phyloP scores from a whole-genome alignment of 2,888 invertebrate genomes.

The Chrysolina americana region DNA sequence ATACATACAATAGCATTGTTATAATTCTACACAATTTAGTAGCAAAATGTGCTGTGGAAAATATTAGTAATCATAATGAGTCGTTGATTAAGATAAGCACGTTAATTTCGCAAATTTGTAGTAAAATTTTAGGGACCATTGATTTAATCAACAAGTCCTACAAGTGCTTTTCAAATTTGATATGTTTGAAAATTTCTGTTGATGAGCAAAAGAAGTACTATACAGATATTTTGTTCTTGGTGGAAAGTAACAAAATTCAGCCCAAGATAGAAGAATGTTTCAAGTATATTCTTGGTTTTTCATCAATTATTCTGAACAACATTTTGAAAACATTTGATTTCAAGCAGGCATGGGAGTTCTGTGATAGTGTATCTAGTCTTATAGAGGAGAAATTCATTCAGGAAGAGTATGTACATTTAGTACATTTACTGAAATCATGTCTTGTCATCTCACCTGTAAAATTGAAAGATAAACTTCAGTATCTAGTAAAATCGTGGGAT shows the following conservation, averaged over 20 bases:
- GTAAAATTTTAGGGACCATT: conserved; percentile 24
- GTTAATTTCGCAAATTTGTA: conserved; percentile 33
- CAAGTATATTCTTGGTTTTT: conserved; percentile 35
- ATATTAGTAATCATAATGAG: conserved; percentile 19
- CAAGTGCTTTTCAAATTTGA: conserved; percentile 34
- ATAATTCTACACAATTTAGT: conserved; percentile 38
- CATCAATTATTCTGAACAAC: conserved; percentile 37
- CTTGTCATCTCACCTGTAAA: conserved; percentile 39
- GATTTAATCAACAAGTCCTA: conserved; percentile 30
- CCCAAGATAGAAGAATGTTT: conserved; percentile 31
- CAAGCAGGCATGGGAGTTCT: conserved; percentile 37
- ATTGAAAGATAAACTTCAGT: conserved; percentile 28
- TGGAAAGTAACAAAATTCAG: conserved; percentile 1
- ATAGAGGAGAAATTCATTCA: conserved; percentile 28
- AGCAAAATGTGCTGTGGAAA: conserved; percentile 18
- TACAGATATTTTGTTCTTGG: conserved; percentile 29
- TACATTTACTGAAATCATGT: conserved; percentile 37
- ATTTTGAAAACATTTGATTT: conserved; percentile 40
- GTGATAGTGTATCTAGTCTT: conserved; percentile 23
- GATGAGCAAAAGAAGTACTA: conserved; percentile 33
- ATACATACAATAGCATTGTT: conserved; percentile 33
- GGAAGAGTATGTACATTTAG: conserved; percentile 36
- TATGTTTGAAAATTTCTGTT: conserved; percentile 20
- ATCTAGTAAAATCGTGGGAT: conserved; percentile 32
- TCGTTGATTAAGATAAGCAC: conserved; percentile 30